Evolutionary conservation across 1,140 invertebrate species (phyloP).

Genomic region (Drosophila fuyamai): DNA sequence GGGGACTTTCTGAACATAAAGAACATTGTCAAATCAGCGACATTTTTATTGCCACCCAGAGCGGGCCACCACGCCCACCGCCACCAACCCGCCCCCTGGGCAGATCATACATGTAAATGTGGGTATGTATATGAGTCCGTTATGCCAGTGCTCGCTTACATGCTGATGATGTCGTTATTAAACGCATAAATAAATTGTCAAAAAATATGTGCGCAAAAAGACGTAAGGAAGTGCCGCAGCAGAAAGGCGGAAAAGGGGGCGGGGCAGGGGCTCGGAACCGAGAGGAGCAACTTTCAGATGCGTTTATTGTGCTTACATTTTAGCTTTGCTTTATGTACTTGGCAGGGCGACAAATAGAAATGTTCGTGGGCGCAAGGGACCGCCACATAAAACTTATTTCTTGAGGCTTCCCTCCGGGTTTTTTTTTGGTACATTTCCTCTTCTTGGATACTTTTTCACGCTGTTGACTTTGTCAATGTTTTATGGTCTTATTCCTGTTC

Average conservation of each 20-base stretch:
- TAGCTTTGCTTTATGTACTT: conserved; percentile 52
- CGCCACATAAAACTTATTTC: conserved; percentile 33
- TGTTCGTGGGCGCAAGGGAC: conserved; percentile 11
- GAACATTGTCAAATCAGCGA: conserved; percentile 81
- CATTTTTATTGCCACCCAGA: conserved; percentile 73
- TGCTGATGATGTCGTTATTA: conserved; percentile 83
- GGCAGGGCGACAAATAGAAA: conserved; percentile 47
- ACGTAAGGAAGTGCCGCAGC: conserved; percentile 4
- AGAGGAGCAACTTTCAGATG: conserved; percentile 37
- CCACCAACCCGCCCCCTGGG: conserved; percentile 5
- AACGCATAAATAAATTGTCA: conserved; percentile 81
- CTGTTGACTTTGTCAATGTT: conserved; percentile 65
- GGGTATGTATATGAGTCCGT: conserved; percentile 31
- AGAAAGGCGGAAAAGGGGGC: conserved; percentile 6
- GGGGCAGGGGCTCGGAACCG: not conserved
- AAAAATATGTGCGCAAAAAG: conserved; percentile 51
- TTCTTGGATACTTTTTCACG: conserved; percentile 25
- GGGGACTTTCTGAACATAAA: conserved; percentile 57
- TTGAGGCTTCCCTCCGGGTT: conserved; percentile 1
- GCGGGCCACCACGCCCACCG: too few species aligned
- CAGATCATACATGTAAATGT: conserved; percentile 25
- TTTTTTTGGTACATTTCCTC: conserved; percentile 53
- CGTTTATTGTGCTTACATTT: conserved; percentile 48
- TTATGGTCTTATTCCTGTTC: conserved; percentile 70
- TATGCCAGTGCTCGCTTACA: conserved; percentile 47